Percentiles rank a stretch among this genome's conserved stretches.
These are phyloP conservation scores for Cydia amplana DNA, from an alignment of 1,140 invertebrate species.

Conservation along the genomic window DNA sequence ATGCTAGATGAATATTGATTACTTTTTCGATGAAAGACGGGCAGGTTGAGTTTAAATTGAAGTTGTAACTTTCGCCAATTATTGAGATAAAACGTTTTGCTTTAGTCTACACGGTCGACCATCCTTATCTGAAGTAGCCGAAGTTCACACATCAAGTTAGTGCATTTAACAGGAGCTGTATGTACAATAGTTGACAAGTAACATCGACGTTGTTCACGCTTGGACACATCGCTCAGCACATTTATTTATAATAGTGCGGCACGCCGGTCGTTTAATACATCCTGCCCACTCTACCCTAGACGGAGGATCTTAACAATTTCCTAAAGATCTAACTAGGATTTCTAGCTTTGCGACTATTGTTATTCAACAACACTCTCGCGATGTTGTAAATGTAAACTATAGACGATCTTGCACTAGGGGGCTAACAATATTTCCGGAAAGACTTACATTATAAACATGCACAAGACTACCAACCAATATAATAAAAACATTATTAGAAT, in stretches of 20 bases:
- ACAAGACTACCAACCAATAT: constrained; percentile 26
- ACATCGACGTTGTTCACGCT: constrained; percentile 18
- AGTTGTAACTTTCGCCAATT: not conserved
- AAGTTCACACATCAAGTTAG: not conserved
- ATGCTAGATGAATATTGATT: too few species aligned
- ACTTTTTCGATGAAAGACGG: not conserved
- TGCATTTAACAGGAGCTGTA: constrained; percentile 13
- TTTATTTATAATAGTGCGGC: not conserved
- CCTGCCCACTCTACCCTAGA: not conserved
- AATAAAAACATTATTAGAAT: constrained; percentile 24
- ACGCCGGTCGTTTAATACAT: not conserved
- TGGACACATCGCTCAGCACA: not conserved
- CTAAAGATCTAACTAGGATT: not conserved
- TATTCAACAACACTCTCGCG: constrained; percentile 13
- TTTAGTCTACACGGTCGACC: not conserved
- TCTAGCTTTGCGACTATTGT: not conserved
- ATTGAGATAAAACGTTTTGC: not conserved
- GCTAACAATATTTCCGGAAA: constrained; percentile 21
- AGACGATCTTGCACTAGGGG: constrained; percentile 25
- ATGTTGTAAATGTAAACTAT: constrained; percentile 12
- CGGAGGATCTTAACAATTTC: not conserved
- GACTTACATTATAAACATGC: constrained; percentile 19
- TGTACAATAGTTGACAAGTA: constrained; percentile 26
- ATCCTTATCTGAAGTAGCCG: constrained; percentile 7
- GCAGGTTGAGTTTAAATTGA: not conserved